These are phyloP conservation scores for Mormyrus proboscirostris DNA, from an alignment of 2,797 vertebrate species.

Conservation along the genomic window DNA sequence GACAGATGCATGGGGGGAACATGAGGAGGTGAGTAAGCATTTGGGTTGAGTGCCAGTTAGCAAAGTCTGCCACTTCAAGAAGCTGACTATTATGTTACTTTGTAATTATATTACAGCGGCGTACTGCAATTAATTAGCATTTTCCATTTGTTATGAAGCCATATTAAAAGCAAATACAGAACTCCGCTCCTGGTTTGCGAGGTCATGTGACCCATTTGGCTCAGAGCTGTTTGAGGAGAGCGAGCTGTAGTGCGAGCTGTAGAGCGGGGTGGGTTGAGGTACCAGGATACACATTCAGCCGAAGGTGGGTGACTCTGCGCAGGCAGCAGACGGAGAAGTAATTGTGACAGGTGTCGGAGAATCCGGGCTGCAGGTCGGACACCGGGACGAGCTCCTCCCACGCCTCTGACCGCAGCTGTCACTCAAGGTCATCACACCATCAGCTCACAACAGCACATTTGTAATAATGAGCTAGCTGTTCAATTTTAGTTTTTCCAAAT, in stretches of 20 bases:
- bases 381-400: constrained; percentile 64
- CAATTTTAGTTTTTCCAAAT: not conserved
- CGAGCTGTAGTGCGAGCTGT: not conserved
- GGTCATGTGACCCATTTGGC: not conserved
- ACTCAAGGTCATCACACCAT: constrained; percentile 28
- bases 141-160: not conserved
- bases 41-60: not conserved
- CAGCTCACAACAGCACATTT: not conserved
- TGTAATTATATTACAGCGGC: not conserved
- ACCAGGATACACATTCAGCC: constrained; percentile 81
- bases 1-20: not conserved
- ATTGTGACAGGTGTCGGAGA: constrained; percentile 62
- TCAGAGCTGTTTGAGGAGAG: not conserved
- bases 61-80: not conserved
- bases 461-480: not conserved
- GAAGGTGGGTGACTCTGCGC: constrained; percentile 69
- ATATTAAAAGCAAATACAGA: not conserved
- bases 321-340: constrained; percentile 57
- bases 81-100: not conserved
- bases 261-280: constrained; percentile 12
- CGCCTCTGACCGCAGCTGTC: constrained; percentile 58
- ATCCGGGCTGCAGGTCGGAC: constrained; percentile 59
- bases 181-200: not conserved
- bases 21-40: not conserved
- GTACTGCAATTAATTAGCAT: not conserved